Evolutionary conservation across 30 jellyfish, hydroid and myxozoan genomes (phyloP), one percentile per base, ranked within the genome.

Genomic region (Pseudorhiza aurosa): DNA sequence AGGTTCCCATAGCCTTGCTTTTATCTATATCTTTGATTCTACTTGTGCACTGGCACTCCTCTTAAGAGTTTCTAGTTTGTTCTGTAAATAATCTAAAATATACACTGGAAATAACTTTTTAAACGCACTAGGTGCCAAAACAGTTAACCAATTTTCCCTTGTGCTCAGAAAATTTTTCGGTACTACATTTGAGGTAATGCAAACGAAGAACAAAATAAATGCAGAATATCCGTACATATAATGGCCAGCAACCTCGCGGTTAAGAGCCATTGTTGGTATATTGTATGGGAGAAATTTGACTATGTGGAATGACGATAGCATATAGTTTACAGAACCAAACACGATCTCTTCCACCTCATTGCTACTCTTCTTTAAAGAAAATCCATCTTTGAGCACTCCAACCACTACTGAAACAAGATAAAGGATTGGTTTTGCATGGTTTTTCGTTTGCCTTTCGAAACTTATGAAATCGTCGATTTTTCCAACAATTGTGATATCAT

Each of bases 341-440:
- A 77, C 27, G 25, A 60, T 29, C 25, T 60, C 89, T 6, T 17
- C 44, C 12, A 77, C 89, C 31, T 77, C 89, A 29, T 60, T 64
- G 19, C 10, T 43, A 32, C 63, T 63, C 30, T 2, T 59, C 0
- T 27, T 18, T 58, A 75, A 40, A 14, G 28, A 9, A 6, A 46
- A 40, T 2, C 53, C 40, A 7, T 6, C 67, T n/a, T 77, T 45
- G 6, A 77, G 43, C 19, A 77, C 8, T 26, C 89, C 89, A 36
- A 77, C 18, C 17, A 77, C 82, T 12, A 68, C 49, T 4, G 87
- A 51, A 19, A 74, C 67, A 33, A n/a, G 12, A 46, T 77, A 62
- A 4, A 4, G 0, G 15, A 22, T 55, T 12, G 37, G 31, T 3
- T 17, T 43, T 21, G 2, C 68, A 29, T 62, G 29, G 24, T 77